phyloP scores from a whole-genome alignment of 53 echinoderm and acorn worm genomes.

The Antedon mediterranea region DNA sequence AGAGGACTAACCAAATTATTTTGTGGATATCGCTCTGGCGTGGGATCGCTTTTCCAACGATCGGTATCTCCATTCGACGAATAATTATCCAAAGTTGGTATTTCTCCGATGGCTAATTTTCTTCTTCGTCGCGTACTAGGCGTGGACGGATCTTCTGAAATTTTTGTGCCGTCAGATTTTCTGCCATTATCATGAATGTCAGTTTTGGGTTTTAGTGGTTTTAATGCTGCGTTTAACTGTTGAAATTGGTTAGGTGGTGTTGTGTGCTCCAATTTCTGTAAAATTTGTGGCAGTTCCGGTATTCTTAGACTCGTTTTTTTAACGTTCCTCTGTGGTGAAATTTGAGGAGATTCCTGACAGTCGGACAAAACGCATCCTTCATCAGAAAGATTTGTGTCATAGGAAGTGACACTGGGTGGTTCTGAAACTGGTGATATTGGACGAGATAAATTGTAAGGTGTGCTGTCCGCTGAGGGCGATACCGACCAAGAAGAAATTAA shows the following conservation, averaged over 20 bases:
- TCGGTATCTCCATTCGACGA: conserved; percentile 28
- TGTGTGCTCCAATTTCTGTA: conserved; percentile 28
- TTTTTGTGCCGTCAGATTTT: conserved; percentile 4
- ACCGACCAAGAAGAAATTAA: too few relatives aligned
- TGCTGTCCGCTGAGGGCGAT: conserved; percentile 20
- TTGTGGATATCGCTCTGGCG: conserved; percentile 67
- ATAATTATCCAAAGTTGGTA: conserved; percentile 13
- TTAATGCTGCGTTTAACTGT: conserved; percentile 4
- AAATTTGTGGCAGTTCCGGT: conserved; percentile 35
- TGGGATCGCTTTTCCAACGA: conserved; percentile 85
- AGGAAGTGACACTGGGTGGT: conserved; percentile 2
- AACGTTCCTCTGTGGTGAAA: conserved; percentile 22
- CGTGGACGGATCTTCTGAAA: conserved; percentile 2
- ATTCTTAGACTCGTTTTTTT: conserved; percentile 25
- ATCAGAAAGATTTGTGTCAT: conserved; percentile 6
- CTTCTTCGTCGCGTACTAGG: conserved; percentile 33
- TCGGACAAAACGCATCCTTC: conserved; percentile 41
- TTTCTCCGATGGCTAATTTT: conserved; percentile 30
- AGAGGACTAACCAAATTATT: conserved; percentile 35
- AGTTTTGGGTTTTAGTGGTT: conserved; percentile 20
- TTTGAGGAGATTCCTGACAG: conserved; percentile 10
- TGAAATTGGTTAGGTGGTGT: conserved; percentile 7
- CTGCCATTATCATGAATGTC: conserved; percentile 1
- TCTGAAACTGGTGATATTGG: conserved; percentile 33
- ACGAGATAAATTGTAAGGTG: conserved; percentile 18